These are phyloP conservation scores for Ptychobarbus kaznakovi DNA, from an alignment of 2,797 vertebrate genomes.

Conservation along the genomic window DNA sequence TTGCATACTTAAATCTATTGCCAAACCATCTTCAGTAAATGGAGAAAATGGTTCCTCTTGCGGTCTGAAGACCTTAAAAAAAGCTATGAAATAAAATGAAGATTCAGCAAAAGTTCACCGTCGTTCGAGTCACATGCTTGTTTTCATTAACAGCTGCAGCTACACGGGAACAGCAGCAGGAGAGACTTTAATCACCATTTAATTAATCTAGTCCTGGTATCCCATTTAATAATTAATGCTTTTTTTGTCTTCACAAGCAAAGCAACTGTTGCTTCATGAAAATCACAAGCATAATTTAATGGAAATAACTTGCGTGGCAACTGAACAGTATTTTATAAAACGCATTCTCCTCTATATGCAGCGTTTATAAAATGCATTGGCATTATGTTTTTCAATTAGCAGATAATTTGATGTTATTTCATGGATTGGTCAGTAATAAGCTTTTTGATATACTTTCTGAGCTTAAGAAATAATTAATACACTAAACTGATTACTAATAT, in stretches of 20 bases:
- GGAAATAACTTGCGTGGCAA: neutral
- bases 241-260: slow-evolving; percentile 1
- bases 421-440: neutral
- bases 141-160: slow-evolving; percentile 3
- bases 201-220: slow-evolving; percentile 20
- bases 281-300: neutral
- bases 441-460: slow-evolving; percentile 14
- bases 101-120: neutral
- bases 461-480: neutral
- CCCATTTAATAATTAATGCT: slow-evolving; percentile 22
- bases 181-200: slow-evolving; percentile 12
- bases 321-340: neutral
- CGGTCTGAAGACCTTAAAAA: neutral
- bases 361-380: neutral
- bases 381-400: neutral
- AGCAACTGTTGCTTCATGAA: slow-evolving; percentile 12
- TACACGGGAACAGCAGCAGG: neutral
- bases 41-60: neutral
- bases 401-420: neutral
- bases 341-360: neutral
- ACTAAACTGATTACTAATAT: slow-evolving; percentile 14
- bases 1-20: slow-evolving; percentile 17
- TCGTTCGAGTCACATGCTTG: neutral
- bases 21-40: neutral
- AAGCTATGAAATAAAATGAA: neutral